Evolutionary conservation across 2,797 vertebrate species (phyloP).

Genomic region (Pipistrellus pygmaeus): DNA sequence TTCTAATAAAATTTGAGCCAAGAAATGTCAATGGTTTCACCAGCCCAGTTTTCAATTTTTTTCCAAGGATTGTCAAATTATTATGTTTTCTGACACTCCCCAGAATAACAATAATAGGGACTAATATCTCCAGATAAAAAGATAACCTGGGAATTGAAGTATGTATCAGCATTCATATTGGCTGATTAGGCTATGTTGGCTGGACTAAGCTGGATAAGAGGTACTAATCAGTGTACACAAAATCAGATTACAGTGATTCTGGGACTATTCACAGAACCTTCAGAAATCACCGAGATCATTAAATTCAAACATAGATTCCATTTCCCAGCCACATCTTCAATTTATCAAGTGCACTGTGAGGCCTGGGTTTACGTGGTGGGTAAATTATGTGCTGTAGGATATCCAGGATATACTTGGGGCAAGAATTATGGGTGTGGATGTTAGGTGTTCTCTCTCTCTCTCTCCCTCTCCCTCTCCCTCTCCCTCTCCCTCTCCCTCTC

Average conservation of each 20-base stretch:
- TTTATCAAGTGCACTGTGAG: neutral
- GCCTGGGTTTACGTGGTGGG: conserved; percentile 22
- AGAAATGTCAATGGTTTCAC: conserved; percentile 65
- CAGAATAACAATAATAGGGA: conserved; percentile 78
- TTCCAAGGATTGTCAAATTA: conserved; percentile 64
- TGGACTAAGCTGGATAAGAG: conserved; percentile 47
- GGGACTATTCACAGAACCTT: neutral
- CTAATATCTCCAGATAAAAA: conserved; percentile 79
- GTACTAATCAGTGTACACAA: conserved; percentile 71
- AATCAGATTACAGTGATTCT: conserved; percentile 49
- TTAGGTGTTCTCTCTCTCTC: too few relatives aligned
- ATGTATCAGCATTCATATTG: conserved; percentile 59
- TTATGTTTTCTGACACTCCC: conserved; percentile 67
- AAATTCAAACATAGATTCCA: conserved; percentile 56
- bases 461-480: too few relatives aligned
- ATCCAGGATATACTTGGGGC: neutral
- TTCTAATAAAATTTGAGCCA: conserved; percentile 54
- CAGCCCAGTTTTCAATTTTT: conserved; percentile 71
- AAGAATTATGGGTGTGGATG: neutral
- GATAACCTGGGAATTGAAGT: conserved; percentile 77
- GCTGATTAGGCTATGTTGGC: conserved; percentile 63
- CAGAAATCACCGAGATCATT: conserved; percentile 57
- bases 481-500: too few relatives aligned
- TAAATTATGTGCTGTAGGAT: neutral
- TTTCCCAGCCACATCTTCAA: conserved; percentile 45